phyloP scores from a whole-genome alignment of 2,888 invertebrate genomes.

The Nebria brevicollis region DNA sequence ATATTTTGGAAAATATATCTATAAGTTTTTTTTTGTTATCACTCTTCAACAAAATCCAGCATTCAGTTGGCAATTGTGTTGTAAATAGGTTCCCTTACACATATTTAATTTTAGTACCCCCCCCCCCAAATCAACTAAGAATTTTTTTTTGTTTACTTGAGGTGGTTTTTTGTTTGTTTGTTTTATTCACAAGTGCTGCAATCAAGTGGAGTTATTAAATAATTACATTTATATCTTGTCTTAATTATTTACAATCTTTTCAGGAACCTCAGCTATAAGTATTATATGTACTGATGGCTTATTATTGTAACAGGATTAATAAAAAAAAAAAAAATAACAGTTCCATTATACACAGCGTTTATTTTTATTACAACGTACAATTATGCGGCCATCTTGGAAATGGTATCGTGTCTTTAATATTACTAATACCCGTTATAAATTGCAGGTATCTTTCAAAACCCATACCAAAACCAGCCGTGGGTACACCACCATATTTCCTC shows the following conservation, averaged over 20 bases:
- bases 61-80: constrained; percentile 6
- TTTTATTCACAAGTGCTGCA: constrained; percentile 19
- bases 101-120: background rate
- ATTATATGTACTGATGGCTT: constrained; percentile 22
- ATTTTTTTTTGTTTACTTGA: too few relatives aligned
- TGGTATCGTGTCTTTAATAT: constrained; percentile 94
- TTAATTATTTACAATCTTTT: background rate
- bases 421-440: constrained; percentile 80
- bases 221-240: constrained; percentile 30
- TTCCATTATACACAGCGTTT: background rate
- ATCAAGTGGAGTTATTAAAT: constrained; percentile 31
- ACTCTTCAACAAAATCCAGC: constrained; percentile 25
- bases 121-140: too few relatives aligned
- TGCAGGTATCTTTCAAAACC: constrained; percentile 94
- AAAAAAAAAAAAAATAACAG: constrained; percentile 19
- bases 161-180: constrained; percentile 2
- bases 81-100: background rate
- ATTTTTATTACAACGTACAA: constrained; percentile 71
- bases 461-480: constrained; percentile 95
- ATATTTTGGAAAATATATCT: constrained; percentile 45
- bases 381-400: constrained; percentile 96
- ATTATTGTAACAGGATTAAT: constrained; percentile 13
- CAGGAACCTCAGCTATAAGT: constrained; percentile 21
- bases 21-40: constrained; percentile 46
- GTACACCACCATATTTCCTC: constrained; percentile 86